phyloP scores from a whole-genome alignment of 2,888 invertebrate species.

The Erannis defoliaria region DNA sequence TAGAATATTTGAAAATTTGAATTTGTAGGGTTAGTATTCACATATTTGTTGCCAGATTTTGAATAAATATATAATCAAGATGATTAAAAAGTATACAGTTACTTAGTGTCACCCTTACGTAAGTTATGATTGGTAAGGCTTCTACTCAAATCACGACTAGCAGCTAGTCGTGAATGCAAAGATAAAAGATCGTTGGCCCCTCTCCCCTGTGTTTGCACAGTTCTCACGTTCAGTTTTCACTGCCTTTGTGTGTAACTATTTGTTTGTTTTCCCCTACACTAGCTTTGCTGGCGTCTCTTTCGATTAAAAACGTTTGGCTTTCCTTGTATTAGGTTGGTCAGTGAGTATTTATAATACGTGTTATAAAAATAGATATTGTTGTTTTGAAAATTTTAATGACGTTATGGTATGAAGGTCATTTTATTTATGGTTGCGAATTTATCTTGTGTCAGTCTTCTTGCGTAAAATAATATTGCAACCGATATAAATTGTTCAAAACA shows the following conservation, averaged over 20 bases:
- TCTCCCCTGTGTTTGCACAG: constrained; percentile 50
- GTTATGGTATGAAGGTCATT: not conserved
- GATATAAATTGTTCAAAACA: constrained; percentile 28
- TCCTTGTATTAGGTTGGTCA: constrained; percentile 20
- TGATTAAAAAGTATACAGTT: not conserved
- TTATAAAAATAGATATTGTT: constrained; percentile 9
- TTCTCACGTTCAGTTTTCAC: constrained; percentile 64
- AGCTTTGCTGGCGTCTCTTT: constrained; percentile 37
- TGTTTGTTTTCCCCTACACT: constrained; percentile 44
- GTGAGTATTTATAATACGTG: not conserved
- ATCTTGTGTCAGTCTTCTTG: constrained; percentile 18
- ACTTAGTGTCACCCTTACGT: constrained; percentile 24
- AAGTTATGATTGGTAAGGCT: constrained; percentile 21
- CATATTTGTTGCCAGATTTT: too few species aligned
- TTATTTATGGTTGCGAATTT: constrained; percentile 1
- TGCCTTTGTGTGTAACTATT: constrained; percentile 52
- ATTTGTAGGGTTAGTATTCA: too few species aligned
- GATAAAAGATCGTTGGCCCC: constrained; percentile 62
- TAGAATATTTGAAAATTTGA: too few species aligned
- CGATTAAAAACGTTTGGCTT: constrained; percentile 43
- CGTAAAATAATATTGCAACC: constrained; percentile 37
- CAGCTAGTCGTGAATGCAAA: constrained; percentile 25
- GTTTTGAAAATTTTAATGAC: not conserved
- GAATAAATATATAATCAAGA: too few species aligned
- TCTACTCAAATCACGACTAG: constrained; percentile 20